A percentile compares a stretch with the other conserved stretches of the same genome.
These are phyloP conservation scores for Idaea biselata DNA, from an alignment of 2,888 invertebrate species.

Conservation along the genomic window DNA sequence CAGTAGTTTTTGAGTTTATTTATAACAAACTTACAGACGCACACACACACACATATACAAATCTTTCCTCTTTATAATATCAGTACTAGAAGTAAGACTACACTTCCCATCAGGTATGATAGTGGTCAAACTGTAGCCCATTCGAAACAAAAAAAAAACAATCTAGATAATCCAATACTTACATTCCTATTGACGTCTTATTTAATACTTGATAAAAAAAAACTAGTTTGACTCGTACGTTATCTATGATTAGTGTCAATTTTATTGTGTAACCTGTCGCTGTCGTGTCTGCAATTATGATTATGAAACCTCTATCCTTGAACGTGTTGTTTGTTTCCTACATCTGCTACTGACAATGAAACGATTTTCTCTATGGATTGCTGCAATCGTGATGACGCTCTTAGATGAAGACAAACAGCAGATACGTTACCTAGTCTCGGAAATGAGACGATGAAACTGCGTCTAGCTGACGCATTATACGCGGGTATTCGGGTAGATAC, in stretches of 20 bases:
- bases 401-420: background rate
- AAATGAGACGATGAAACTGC: too few species aligned
- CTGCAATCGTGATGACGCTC: background rate
- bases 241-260: slow-evolving; percentile 10
- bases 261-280: slow-evolving; percentile 11
- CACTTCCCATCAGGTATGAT: too few species aligned
- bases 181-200: background rate
- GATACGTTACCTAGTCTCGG: too few species aligned
- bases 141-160: too few species aligned
- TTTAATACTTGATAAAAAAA: background rate
- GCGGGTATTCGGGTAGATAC: too few species aligned
- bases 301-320: slow-evolving; percentile 38
- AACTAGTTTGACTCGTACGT: slow-evolving; percentile 3
- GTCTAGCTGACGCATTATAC: too few species aligned
- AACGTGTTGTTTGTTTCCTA: slow-evolving; percentile 29
- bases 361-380: slow-evolving; percentile 28
- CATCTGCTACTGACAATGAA: slow-evolving; percentile 33
- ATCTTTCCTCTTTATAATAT: too few species aligned
- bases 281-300: slow-evolving; percentile 7
- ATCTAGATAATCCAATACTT: background rate
- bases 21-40: too few species aligned
- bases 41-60: too few species aligned
- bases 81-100: too few species aligned
- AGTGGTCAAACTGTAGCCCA: too few species aligned
- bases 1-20: too few species aligned